Percentiles rank a stretch among this genome's conserved stretches.
Evolutionary conservation across 2,113 vertebrate species (phyloP).

Genomic region (Daboia siamensis): DNA sequence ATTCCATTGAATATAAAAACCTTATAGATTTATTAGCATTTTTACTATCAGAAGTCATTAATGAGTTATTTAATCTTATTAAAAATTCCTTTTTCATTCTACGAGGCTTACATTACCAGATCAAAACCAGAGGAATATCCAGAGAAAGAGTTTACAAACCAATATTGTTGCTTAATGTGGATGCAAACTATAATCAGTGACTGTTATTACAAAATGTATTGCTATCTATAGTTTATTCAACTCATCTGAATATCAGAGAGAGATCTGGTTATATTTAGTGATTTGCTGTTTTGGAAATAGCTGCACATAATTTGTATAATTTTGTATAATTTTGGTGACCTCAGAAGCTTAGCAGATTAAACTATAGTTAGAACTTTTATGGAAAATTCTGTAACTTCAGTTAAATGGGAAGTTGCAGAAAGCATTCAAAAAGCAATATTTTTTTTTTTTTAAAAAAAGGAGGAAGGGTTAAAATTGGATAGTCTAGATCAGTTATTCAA

Average conservation of each 20-base stretch:
- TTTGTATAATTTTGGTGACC: neutral
- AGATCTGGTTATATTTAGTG: neutral
- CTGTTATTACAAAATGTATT: neutral
- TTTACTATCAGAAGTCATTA: neutral
- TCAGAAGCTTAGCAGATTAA: neutral
- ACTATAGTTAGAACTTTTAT: neutral
- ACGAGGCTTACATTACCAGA: neutral
- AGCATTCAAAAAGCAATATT: neutral
- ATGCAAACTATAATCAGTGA: neutral
- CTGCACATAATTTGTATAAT: neutral
- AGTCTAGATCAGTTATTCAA: neutral
- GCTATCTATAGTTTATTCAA: neutral
- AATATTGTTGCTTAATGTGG: neutral
- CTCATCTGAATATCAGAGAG: neutral
- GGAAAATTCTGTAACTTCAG: neutral
- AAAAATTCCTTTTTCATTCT: neutral
- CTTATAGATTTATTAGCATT: neutral
- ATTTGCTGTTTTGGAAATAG: neutral
- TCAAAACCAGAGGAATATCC: neutral
- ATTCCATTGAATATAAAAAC: neutral
- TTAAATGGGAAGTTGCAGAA: neutral
- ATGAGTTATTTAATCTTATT: neutral
- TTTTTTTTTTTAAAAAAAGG: neutral
- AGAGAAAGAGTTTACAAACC: neutral
- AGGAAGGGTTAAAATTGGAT: neutral